phyloP scores from a whole-genome alignment of 2,113 vertebrate species.

The Apaloderma vittatum region DNA sequence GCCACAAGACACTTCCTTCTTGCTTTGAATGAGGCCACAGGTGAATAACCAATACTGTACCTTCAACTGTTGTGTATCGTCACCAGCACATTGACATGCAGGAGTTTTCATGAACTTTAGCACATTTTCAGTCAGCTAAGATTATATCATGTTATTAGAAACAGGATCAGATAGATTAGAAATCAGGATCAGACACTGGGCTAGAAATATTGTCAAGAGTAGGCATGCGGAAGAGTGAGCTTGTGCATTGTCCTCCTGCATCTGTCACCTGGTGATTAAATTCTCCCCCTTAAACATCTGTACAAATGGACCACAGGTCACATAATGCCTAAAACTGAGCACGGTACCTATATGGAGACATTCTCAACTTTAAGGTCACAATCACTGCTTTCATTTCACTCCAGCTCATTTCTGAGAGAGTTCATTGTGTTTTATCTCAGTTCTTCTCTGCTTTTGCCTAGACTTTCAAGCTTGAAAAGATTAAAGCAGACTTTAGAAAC shows the following conservation, averaged over 20 bases:
- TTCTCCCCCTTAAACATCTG: neutral
- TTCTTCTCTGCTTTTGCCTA: neutral
- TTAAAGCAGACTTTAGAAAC: neutral
- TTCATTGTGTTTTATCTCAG: neutral
- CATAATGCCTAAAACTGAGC: neutral
- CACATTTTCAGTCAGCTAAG: neutral
- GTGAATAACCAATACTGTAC: slow-evolving; percentile 22
- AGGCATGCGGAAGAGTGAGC: neutral
- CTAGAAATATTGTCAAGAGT: neutral
- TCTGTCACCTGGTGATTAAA: neutral
- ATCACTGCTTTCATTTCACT: neutral
- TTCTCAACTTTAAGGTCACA: neutral
- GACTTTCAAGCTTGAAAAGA: neutral
- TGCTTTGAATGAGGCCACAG: slow-evolving; percentile 62
- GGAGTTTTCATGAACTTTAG: neutral
- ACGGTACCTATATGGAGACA: neutral
- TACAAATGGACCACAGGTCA: neutral
- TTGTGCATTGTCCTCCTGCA: neutral
- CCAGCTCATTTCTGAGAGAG: neutral
- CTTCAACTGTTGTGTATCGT: neutral
- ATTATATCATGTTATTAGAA: neutral
- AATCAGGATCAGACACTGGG: neutral
- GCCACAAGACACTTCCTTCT: slow-evolving; percentile 79
- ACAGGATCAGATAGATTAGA: too few relatives aligned
- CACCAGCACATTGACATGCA: neutral